phyloP scores from a whole-genome alignment of 2,888 invertebrate species.

The Lordiphosa andalusiaca region DNA sequence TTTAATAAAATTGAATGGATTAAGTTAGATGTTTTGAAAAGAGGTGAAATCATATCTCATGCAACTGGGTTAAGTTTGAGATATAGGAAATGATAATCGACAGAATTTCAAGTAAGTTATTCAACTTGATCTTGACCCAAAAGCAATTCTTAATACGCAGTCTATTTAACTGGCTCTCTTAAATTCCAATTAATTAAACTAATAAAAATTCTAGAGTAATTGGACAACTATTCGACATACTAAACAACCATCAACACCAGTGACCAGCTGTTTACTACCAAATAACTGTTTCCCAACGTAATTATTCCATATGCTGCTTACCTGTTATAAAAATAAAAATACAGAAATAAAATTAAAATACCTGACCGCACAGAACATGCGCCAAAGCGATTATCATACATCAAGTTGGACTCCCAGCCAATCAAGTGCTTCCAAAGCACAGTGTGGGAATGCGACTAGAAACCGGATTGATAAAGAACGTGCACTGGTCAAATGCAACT shows the following conservation, averaged over 20 bases:
- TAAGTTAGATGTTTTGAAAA: conserved; percentile 11
- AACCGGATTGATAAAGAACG: conserved; percentile 14
- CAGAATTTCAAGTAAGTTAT: neutral
- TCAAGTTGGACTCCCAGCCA: conserved; percentile 31
- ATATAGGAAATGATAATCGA: neutral
- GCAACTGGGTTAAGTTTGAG: conserved; percentile 5
- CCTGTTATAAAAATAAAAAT: conserved; percentile 4
- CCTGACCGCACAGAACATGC: conserved; percentile 29
- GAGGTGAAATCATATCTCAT: neutral
- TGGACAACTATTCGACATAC: no score
- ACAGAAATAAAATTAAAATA: conserved; percentile 1
- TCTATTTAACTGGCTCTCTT: no score
- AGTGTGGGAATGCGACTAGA: neutral
- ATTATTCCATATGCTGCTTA: conserved; percentile 7
- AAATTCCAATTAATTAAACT: no score
- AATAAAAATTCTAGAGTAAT: no score
- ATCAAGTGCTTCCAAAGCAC: neutral
- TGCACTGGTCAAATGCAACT: neutral
- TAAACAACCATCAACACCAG: no score
- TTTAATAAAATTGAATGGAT: conserved; percentile 14
- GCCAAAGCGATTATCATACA: conserved; percentile 55
- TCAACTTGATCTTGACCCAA: conserved; percentile 10
- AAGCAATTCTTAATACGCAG: no score
- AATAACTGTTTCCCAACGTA: neutral
- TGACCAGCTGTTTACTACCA: no score